phyloP scores from a whole-genome alignment of 2,797 vertebrate genomes.

The Poeciliopsis presidionis region DNA sequence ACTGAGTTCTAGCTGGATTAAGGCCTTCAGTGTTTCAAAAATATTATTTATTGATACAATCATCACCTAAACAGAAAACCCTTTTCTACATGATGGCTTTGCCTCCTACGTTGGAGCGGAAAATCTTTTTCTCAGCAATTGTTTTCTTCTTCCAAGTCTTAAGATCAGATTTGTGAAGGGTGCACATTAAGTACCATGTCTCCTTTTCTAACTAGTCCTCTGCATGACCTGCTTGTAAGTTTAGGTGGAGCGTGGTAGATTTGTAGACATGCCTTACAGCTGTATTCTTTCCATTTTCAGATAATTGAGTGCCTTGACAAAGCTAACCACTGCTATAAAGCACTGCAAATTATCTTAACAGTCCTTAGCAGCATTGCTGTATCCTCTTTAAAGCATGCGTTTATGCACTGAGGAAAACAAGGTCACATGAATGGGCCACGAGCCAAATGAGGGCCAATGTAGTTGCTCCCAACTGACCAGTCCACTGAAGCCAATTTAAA shows the following conservation, averaged over 20 bases:
- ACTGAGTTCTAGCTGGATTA: background rate
- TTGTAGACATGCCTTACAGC: too few species aligned
- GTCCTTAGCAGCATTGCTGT: background rate
- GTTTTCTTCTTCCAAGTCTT: background rate
- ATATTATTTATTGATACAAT: background rate
- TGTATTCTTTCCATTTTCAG: too few species aligned
- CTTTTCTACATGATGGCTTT: background rate
- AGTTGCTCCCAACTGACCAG: constrained; percentile 50
- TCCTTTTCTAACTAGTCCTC: too few species aligned
- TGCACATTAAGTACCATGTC: background rate
- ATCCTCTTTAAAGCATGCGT: constrained; percentile 2
- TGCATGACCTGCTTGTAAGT: too few species aligned
- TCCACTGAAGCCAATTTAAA: constrained; percentile 54
- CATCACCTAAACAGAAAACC: background rate
- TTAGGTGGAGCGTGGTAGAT: too few species aligned
- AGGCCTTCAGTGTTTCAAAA: background rate
- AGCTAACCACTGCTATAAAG: background rate
- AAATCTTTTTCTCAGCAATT: background rate
- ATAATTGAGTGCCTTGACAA: background rate
- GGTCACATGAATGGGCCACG: constrained; percentile 1
- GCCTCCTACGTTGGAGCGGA: background rate
- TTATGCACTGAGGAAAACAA: background rate
- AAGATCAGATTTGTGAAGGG: background rate
- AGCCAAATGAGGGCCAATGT: constrained; percentile 19
- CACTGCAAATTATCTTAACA: background rate